Base-by-base conservation (phyloP, 64 coral and sea anemone species). In the Astreopora myriophthalma region DNA sequence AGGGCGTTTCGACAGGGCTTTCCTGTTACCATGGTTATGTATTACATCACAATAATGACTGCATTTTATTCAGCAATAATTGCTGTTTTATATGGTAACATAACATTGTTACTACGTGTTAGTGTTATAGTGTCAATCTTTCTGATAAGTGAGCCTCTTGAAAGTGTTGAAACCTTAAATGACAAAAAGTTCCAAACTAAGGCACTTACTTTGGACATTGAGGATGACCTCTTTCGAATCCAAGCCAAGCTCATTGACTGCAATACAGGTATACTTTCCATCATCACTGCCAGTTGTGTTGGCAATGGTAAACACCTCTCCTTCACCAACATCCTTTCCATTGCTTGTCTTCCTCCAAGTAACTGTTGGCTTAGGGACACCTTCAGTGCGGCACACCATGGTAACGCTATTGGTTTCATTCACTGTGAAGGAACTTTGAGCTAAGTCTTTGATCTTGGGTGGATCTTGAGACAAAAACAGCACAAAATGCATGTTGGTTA, bases 191-290 rank as follows among this genome's bases (percentile, higher is more conserved):
- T 55, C 49, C 49, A 55, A 55, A 19, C 5, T 17, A 73, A n/a
- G n/a, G n/a, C 4, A 32, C 19, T 55, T 97, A 97, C 95, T 84
- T 90, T 94, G 95, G 16, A 97, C 74, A 65, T 87, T 49, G 17
- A 97, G 65, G 1, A 25, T 34, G 14, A 93, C 46, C 34, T 55
- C 39, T 79, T 48, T 83, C 16, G 23, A 29, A 51, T 86, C 87
- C 22, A 30, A 13, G 9, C 86, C 90, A 40, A 90, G 40, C 26
- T 93, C 86, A 74, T 97, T 97, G 8, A 17, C 69, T 69, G 95
- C 91, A 14, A 1, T n/a, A 22, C 92, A 96, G 6, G 17, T 65
- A 61, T 96, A 96, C 62, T 10, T 55, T 12, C 95, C 95, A 81
- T 71, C 64, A 69, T 96, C 87, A 32, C 70, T 83, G 33, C 77